Conservation (phyloP, 2,888 invertebrate genomes). For the Busseola fusca region DNA sequence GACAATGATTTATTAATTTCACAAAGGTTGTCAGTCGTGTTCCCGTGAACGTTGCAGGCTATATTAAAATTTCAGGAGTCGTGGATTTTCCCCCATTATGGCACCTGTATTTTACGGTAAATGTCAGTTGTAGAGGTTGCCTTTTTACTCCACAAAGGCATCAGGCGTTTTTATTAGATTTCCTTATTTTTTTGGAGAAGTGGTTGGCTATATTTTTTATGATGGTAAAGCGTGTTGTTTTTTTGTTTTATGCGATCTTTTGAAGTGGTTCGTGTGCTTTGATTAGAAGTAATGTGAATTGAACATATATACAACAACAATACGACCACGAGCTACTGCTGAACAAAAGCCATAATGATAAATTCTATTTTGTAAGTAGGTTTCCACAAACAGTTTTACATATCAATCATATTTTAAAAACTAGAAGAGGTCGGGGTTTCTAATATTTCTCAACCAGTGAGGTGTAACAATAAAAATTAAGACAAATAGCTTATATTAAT, state of each 20-base stretch:
- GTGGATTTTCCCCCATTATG: constrained; percentile 42
- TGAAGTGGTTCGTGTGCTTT: neutral
- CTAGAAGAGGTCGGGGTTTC: no score
- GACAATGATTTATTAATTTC: constrained; percentile 62
- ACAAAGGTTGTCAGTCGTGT: constrained; percentile 47
- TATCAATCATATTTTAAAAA: no score
- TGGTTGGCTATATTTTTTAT: constrained; percentile 1
- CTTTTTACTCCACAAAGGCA: constrained; percentile 39
- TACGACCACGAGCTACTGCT: no score
- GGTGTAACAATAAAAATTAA: neutral
- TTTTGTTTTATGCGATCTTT: neutral
- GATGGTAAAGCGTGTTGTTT: neutral
- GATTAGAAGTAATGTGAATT: neutral
- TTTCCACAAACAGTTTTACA: no score
- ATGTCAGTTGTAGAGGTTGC: constrained; percentile 36
- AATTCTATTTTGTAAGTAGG: no score
- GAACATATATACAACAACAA: no score
- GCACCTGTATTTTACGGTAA: constrained; percentile 52
- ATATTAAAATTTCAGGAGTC: constrained; percentile 60
- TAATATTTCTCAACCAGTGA: neutral
- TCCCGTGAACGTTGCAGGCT: constrained; percentile 30
- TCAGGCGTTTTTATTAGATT: constrained; percentile 45
- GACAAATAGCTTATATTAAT: neutral
- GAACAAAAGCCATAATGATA: neutral
- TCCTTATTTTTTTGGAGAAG: constrained; percentile 27